A percentile compares a stretch with the other conserved stretches of the same genome.
Conservation (phyloP, 2,888 invertebrate species). For the Laspeyria flexula region DNA sequence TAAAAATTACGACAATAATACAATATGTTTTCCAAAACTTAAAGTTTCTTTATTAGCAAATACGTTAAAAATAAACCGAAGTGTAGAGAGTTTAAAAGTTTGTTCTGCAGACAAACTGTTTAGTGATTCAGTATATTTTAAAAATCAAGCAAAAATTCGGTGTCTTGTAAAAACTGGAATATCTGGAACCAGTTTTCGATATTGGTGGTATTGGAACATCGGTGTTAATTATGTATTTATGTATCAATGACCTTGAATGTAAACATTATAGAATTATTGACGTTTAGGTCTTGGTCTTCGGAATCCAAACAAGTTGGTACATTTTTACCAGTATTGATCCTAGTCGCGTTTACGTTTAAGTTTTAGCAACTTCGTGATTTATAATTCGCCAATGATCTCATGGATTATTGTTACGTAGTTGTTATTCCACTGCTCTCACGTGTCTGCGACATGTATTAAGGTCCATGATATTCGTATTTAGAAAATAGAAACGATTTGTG, state of each 20-base stretch:
- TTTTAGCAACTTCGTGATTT: conserved; percentile 31
- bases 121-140: neutral
- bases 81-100: neutral
- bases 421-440: conserved; percentile 20
- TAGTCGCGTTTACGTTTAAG: conserved; percentile 33
- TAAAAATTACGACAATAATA: too few relatives aligned
- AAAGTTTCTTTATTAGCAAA: too few relatives aligned
- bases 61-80: neutral
- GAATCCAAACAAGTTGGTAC: conserved; percentile 39
- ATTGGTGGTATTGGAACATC: neutral
- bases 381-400: conserved; percentile 40
- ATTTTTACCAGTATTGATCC: conserved; percentile 2
- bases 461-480: conserved; percentile 17
- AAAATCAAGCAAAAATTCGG: neutral
- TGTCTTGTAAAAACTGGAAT: neutral
- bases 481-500: conserved; percentile 15
- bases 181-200: neutral
- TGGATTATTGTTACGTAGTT: conserved; percentile 31
- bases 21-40: too few relatives aligned
- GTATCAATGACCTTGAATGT: neutral
- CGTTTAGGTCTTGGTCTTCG: conserved; percentile 15
- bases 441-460: conserved; percentile 20
- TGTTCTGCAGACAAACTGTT: neutral
- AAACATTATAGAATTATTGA: neutral
- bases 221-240: neutral